These are phyloP conservation scores for Andrena hattorfiana DNA, from an alignment of 2,888 invertebrate genomes.

Conservation along the genomic window DNA sequence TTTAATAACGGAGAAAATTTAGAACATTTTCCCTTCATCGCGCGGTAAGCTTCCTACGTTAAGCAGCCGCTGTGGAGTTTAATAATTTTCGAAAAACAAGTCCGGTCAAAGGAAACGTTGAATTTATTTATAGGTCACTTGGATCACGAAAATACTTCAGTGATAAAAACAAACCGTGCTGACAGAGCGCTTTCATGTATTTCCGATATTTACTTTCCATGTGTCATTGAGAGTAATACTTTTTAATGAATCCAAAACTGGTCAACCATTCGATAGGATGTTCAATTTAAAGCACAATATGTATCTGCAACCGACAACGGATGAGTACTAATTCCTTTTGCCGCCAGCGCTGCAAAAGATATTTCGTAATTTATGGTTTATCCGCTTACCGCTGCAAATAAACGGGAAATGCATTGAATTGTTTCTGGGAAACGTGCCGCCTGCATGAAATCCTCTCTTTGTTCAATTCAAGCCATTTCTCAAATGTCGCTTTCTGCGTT, in stretches of 20 bases:
- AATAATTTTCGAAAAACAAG: too few species aligned
- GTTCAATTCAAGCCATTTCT: background rate
- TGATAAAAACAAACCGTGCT: slow-evolving; percentile 2
- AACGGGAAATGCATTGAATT: background rate
- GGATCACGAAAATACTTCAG: background rate
- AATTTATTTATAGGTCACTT: background rate
- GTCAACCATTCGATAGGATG: slow-evolving; percentile 4
- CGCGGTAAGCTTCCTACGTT: background rate
- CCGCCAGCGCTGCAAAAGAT: background rate
- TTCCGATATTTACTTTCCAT: background rate
- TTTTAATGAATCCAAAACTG: slow-evolving; percentile 16
- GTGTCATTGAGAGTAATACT: slow-evolving; percentile 1
- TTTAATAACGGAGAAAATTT: background rate
- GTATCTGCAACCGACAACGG: background rate
- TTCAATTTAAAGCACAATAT: slow-evolving; percentile 19
- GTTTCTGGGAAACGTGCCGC: background rate
- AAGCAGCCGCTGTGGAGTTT: background rate
- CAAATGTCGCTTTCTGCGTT: background rate
- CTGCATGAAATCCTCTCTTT: background rate
- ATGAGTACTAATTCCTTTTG: slow-evolving; percentile 26
- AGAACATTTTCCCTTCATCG: background rate
- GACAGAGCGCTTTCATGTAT: background rate
- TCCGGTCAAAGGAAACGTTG: background rate
- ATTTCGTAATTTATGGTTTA: slow-evolving; percentile 9
- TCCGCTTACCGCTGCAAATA: background rate